Evolutionary conservation across 1,140 invertebrate species (phyloP).

Genomic region (Rhopalosiphum maidis): DNA sequence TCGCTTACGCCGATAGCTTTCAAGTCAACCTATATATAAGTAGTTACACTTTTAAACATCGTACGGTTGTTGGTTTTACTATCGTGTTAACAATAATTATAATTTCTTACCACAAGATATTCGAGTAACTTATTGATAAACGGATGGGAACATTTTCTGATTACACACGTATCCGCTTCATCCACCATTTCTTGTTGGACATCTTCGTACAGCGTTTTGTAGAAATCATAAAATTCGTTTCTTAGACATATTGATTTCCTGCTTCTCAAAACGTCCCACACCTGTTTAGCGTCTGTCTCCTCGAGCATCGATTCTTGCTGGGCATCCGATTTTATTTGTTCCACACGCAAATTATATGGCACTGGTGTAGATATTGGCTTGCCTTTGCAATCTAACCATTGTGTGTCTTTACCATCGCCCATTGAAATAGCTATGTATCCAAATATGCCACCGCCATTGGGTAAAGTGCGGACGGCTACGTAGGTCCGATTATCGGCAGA

Average conservation of each 20-base stretch:
- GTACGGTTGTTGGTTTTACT: too few relatives aligned
- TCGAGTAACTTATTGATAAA: constrained; percentile 22
- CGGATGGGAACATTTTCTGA: background rate
- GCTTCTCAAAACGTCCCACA: background rate
- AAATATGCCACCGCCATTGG: constrained; percentile 3
- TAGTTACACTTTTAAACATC: background rate
- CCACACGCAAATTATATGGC: background rate
- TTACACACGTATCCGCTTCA: background rate
- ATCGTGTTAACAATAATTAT: background rate
- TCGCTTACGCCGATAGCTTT: background rate
- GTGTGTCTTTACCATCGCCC: background rate
- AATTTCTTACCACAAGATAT: background rate
- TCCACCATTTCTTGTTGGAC: constrained; percentile 24
- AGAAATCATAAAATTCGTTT: constrained; percentile 1
- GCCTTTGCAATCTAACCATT: constrained; percentile 10
- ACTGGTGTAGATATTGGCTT: background rate
- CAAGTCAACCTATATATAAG: constrained; percentile 5
- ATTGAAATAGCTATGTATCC: constrained; percentile 33
- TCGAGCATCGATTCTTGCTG: background rate
- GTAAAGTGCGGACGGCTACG: background rate
- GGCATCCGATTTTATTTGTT: background rate
- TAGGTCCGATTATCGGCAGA: constrained; percentile 29
- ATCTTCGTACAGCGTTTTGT: background rate
- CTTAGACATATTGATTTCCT: background rate
- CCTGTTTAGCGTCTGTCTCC: background rate